Conservation (phyloP, 2,797 vertebrate genomes). For the Pelobates cultripes region DNA sequence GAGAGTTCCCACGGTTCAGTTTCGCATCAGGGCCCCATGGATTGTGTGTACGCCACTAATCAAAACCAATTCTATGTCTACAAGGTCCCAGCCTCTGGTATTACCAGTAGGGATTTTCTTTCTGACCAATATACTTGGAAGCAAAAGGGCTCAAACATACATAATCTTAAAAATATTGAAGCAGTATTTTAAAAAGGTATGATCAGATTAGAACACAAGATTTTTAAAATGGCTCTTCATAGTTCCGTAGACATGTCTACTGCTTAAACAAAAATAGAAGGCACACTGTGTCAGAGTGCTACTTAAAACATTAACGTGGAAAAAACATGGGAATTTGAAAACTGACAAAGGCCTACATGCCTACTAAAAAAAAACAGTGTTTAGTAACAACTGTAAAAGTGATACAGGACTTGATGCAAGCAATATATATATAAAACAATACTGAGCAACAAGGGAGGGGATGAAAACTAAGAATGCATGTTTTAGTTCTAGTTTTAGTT, state of each 20-base stretch:
- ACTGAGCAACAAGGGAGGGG: too few species aligned
- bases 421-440: too few species aligned
- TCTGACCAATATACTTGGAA: slow-evolving; percentile 8
- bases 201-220: slow-evolving; percentile 15
- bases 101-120: slow-evolving; percentile 6
- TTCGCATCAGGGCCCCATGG: too few species aligned
- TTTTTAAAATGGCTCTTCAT: slow-evolving; percentile 5
- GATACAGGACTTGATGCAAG: too few species aligned
- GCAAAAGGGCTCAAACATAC: not conserved
- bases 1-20: too few species aligned
- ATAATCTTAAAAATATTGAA: not conserved
- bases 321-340: slow-evolving; percentile 10
- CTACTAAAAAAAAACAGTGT: not conserved
- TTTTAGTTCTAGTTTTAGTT: slow-evolving; percentile 1
- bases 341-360: not conserved
- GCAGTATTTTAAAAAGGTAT: not conserved
- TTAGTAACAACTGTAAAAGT: not conserved
- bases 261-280: not conserved
- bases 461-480: too few species aligned
- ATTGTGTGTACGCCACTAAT: too few species aligned
- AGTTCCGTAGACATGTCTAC: not conserved
- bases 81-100: not conserved
- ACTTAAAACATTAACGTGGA: not conserved
- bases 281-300: not conserved
- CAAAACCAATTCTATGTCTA: not conserved